A percentile compares a stretch with the other conserved stretches of the same genome.
Evolutionary conservation across 2,888 invertebrate species (phyloP).

Genomic region (Leistus spinibarbis): DNA sequence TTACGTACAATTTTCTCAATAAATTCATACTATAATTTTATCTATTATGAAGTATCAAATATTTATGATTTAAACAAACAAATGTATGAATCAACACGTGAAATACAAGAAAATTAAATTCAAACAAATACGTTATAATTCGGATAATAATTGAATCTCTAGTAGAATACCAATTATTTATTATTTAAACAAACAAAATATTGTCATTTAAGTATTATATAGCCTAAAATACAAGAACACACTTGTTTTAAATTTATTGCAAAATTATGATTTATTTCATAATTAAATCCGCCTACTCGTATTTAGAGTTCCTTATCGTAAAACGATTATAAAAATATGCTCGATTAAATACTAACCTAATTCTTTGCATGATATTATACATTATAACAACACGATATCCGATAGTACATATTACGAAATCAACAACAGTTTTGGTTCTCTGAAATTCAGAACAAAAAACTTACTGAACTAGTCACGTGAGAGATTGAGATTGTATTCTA

Average conservation of each 20-base stretch:
- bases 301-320: neutral
- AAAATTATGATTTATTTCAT: neutral
- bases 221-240: too few species aligned
- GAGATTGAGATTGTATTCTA: neutral
- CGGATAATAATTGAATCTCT: neutral
- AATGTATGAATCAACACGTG: too few species aligned
- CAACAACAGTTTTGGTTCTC: neutral
- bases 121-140: too few species aligned
- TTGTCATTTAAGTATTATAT: too few species aligned
- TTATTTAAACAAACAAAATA: neutral
- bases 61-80: too few species aligned
- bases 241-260: too few species aligned
- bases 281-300: neutral
- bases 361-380: neutral
- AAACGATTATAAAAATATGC: neutral
- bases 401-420: slow-evolving; percentile 1
- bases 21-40: neutral
- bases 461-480: neutral
- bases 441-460: neutral
- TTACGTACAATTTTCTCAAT: neutral
- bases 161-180: neutral
- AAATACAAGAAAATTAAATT: too few species aligned
- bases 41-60: too few species aligned
- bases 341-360: neutral
- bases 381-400: slow-evolving; percentile 1